A percentile compares a stretch with the other conserved stretches of the same genome.
These are phyloP conservation scores for Platygyra sinensis DNA, from an alignment of 64 coral and sea anemone species.

Conservation along the genomic window DNA sequence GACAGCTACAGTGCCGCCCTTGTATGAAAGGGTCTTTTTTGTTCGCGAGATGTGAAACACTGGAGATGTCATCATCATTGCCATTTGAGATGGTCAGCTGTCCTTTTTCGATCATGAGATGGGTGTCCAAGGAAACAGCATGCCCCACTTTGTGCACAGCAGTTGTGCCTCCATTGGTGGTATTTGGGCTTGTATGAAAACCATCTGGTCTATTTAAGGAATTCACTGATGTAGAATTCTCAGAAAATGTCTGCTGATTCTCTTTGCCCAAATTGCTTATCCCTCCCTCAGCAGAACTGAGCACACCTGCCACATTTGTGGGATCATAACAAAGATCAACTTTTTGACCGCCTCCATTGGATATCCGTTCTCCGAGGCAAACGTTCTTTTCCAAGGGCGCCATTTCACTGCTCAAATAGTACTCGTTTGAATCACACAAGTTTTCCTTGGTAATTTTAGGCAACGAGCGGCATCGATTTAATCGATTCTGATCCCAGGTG, in stretches of 20 bases:
- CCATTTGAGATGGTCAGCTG: not conserved
- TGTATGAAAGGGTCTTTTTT: slow-evolving; percentile 62
- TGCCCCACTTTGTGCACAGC: slow-evolving; percentile 11
- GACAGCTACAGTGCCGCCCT: slow-evolving; percentile 79
- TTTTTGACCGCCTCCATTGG: not conserved
- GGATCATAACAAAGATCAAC: not conserved
- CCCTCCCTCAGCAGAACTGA: not conserved
- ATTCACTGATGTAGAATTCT: not conserved
- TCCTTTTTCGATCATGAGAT: slow-evolving; percentile 13
- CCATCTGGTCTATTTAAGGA: not conserved
- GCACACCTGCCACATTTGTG: not conserved
- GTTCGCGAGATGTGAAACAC: not conserved
- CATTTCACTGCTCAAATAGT: not conserved
- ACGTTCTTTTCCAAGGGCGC: not conserved
- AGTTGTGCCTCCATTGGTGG: not conserved
- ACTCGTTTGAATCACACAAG: not conserved
- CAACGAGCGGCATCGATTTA: slow-evolving; percentile 31
- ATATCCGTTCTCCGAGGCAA: not conserved
- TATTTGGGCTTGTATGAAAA: not conserved
- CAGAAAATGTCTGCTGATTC: not conserved
- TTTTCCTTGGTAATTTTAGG: slow-evolving; percentile 7
- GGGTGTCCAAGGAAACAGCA: slow-evolving; percentile 65
- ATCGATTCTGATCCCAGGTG: not conserved
- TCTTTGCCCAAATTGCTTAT: not conserved
- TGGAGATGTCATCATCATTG: not conserved